Percentiles rank a stretch among this genome's conserved stretches.
Conservation (phyloP, 2,888 invertebrate genomes). For the Drosophila prostipennis region DNA sequence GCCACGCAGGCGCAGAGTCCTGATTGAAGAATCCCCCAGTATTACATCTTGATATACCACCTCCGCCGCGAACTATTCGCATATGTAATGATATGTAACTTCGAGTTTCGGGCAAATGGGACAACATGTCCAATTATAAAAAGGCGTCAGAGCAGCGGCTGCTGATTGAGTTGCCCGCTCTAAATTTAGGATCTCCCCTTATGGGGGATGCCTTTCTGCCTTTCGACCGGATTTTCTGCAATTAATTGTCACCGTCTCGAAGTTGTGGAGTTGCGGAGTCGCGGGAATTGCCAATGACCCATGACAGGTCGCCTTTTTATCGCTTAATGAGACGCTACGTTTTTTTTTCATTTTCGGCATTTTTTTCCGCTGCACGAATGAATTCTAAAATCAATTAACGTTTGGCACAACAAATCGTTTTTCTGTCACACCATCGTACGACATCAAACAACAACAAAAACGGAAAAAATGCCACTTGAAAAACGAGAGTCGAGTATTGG, state of each 20-base stretch:
- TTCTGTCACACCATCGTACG: constrained; percentile 71
- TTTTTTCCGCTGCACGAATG: constrained; percentile 63
- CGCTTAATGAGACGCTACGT: constrained; percentile 66
- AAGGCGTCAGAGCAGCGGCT: constrained; percentile 62
- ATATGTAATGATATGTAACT: constrained; percentile 8
- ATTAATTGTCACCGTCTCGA: constrained; percentile 59
- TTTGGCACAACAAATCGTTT: constrained; percentile 82
- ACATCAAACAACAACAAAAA: constrained; percentile 44
- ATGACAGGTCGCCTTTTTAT: constrained; percentile 81
- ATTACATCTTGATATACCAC: not conserved
- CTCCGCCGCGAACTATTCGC: no score
- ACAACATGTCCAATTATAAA: constrained; percentile 68
- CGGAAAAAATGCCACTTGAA: constrained; percentile 42
- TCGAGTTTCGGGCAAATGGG: constrained; percentile 26
- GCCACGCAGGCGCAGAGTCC: constrained; percentile 37
- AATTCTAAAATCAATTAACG: constrained; percentile 83
- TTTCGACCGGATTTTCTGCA: constrained; percentile 50
- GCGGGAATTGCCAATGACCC: constrained; percentile 77
- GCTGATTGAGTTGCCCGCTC: constrained; percentile 73
- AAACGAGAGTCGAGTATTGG: not conserved
- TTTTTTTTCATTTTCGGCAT: constrained; percentile 10
- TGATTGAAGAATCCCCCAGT: not conserved
- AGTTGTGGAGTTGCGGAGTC: constrained; percentile 24
- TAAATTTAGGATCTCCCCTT: constrained; percentile 55
- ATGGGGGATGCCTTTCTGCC: constrained; percentile 9